Evolutionary conservation across 1,140 invertebrate genomes (phyloP).

Genomic region (Physella acuta): DNA sequence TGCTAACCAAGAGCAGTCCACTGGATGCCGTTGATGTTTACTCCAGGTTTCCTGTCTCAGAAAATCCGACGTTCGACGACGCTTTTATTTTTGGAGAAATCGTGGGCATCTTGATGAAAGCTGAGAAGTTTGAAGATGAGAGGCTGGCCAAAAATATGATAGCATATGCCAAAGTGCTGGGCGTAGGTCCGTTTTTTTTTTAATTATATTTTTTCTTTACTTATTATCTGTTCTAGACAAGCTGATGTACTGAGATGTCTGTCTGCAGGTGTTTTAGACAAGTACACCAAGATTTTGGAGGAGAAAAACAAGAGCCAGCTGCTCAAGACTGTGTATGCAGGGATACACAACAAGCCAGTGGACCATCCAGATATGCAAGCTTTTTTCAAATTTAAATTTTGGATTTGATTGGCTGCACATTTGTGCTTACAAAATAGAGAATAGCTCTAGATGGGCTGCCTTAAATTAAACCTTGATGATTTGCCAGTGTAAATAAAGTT

Average conservation of each 20-base stretch:
- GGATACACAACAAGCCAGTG: slow-evolving; percentile 53
- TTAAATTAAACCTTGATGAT: too few relatives aligned
- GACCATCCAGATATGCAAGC: slow-evolving; percentile 57
- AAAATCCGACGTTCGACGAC: slow-evolving; percentile 56
- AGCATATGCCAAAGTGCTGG: slow-evolving; percentile 51
- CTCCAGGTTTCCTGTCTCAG: slow-evolving; percentile 55
- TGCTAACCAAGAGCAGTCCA: slow-evolving; percentile 52
- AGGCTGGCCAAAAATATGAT: slow-evolving; percentile 54
- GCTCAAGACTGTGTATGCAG: slow-evolving; percentile 55
- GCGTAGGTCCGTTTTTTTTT: slow-evolving; percentile 43
- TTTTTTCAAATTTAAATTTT: slow-evolving; percentile 59
- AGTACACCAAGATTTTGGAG: slow-evolving; percentile 57
- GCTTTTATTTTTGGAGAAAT: slow-evolving; percentile 59
- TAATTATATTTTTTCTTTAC: background rate
- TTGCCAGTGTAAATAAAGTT: too few relatives aligned
- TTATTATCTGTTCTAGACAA: too few relatives aligned
- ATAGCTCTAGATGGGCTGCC: too few relatives aligned
- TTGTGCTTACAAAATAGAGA: too few relatives aligned
- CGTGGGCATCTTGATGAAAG: slow-evolving; percentile 55
- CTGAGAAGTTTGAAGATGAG: slow-evolving; percentile 57
- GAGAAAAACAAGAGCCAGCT: slow-evolving; percentile 54
- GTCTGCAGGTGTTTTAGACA: slow-evolving; percentile 52
- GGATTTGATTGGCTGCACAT: slow-evolving; percentile 41
- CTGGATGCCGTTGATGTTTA: slow-evolving; percentile 57
- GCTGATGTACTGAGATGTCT: too few relatives aligned